These are phyloP conservation scores for Mythimna lalbum DNA, from an alignment of 2,888 invertebrate genomes.

Conservation along the genomic window DNA sequence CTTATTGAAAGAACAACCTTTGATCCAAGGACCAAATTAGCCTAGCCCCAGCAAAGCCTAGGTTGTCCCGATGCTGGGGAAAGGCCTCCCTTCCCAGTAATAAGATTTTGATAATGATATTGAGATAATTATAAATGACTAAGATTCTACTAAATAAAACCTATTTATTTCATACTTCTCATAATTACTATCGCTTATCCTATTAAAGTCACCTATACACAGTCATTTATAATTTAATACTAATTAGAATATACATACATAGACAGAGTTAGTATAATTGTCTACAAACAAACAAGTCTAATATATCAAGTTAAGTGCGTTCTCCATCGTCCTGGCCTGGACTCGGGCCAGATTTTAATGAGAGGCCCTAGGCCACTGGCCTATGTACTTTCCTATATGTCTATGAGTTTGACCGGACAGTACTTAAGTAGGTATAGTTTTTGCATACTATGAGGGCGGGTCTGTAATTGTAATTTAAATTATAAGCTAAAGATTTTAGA, in stretches of 20 bases:
- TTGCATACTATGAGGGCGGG: not conserved
- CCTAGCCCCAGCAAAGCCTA: too few species aligned
- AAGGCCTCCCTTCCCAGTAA: too few species aligned
- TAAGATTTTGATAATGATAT: too few species aligned
- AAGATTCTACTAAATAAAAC: too few species aligned
- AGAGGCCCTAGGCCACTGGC: constrained; percentile 36
- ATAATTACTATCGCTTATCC: not conserved
- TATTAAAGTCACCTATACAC: not conserved
- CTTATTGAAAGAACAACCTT: too few species aligned
- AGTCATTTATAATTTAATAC: constrained; percentile 16
- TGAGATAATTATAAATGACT: too few species aligned
- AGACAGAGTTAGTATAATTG: constrained; percentile 42
- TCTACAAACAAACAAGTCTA: constrained; percentile 43
- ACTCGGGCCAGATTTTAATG: constrained; percentile 60
- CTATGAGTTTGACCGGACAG: constrained; percentile 7
- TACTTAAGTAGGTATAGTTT: not conserved
- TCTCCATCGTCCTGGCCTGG: constrained; percentile 57
- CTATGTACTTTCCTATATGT: constrained; percentile 14
- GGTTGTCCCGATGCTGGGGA: too few species aligned
- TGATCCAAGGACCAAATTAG: too few species aligned
- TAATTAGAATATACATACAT: constrained; percentile 23
- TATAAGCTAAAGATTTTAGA: too few species aligned
- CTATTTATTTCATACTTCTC: not conserved
- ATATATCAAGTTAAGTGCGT: constrained; percentile 60
- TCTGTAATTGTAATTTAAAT: not conserved